These are phyloP conservation scores for Lates japonicus DNA, from an alignment of 2,797 vertebrate species.

Conservation along the genomic window DNA sequence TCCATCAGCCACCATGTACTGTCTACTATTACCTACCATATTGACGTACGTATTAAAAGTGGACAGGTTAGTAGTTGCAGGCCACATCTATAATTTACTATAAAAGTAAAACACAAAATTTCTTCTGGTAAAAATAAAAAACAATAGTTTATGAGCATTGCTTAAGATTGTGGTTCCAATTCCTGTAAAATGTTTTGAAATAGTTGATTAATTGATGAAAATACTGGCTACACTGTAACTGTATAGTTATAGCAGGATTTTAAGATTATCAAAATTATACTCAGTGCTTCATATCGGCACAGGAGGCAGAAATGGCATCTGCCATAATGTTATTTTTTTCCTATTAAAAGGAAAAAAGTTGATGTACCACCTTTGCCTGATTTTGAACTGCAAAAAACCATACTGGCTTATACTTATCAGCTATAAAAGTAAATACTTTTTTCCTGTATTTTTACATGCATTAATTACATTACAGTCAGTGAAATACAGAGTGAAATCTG, in stretches of 20 bases:
- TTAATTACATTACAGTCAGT: not conserved
- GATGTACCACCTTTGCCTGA: not conserved
- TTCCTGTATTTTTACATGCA: not conserved
- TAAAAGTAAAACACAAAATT: not conserved
- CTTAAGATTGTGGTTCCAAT: not conserved
- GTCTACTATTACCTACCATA: constrained; percentile 13
- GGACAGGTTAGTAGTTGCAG: not conserved
- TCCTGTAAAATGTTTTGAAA: not conserved
- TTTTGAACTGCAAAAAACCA: not conserved
- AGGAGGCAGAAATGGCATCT: not conserved
- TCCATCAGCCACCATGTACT: constrained; percentile 20
- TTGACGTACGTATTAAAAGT: not conserved
- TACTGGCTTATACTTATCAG: not conserved
- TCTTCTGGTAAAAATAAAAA: not conserved
- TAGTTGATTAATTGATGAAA: not conserved
- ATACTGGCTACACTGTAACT: not conserved
- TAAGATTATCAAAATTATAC: not conserved
- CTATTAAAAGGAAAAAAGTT: not conserved
- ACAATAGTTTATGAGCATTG: not conserved
- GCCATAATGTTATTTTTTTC: not conserved
- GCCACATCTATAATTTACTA: not conserved
- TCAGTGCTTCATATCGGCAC: not conserved
- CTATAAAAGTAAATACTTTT: not conserved
- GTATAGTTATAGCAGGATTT: not conserved
- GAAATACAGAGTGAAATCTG: constrained; percentile 1